Percentiles rank a stretch among this genome's conserved stretches.
phyloP scores from a whole-genome alignment of 2,888 invertebrate species.

The Dryobota labecula region DNA sequence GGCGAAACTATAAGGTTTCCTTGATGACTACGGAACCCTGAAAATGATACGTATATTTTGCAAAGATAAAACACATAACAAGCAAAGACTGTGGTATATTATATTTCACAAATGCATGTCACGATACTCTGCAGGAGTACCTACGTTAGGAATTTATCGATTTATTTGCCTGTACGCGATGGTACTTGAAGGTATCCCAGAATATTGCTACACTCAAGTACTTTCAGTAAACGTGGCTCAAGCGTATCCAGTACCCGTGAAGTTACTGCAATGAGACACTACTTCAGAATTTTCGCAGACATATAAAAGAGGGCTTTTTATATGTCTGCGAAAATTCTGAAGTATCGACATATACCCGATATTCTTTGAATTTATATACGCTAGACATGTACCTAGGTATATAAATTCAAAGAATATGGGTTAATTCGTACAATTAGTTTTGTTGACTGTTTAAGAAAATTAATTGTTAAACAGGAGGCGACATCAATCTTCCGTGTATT shows the following conservation, averaged over 20 bases:
- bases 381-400: too few species aligned
- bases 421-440: too few species aligned
- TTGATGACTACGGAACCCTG: too few species aligned
- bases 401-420: too few species aligned
- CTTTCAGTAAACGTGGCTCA: constrained; percentile 24
- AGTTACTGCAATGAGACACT: constrained; percentile 24
- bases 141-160: constrained; percentile 2
- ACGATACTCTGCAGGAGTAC: not conserved
- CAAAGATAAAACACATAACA: not conserved
- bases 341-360: not conserved
- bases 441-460: too few species aligned
- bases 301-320: too few species aligned
- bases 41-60: too few species aligned
- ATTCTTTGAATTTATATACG: not conserved
- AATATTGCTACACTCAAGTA: constrained; percentile 43
- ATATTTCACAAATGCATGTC: not conserved
- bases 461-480: too few species aligned
- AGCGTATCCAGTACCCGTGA: constrained; percentile 31
- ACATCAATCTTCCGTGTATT: too few species aligned
- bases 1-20: too few species aligned
- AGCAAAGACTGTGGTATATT: not conserved
- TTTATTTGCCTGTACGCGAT: constrained; percentile 19
- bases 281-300: too few species aligned
- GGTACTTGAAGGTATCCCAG: constrained; percentile 24
- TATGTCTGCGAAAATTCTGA: constrained; percentile 2